Evolutionary conservation across 2,888 invertebrate genomes (phyloP).

Genomic region (Melieria picta): DNA sequence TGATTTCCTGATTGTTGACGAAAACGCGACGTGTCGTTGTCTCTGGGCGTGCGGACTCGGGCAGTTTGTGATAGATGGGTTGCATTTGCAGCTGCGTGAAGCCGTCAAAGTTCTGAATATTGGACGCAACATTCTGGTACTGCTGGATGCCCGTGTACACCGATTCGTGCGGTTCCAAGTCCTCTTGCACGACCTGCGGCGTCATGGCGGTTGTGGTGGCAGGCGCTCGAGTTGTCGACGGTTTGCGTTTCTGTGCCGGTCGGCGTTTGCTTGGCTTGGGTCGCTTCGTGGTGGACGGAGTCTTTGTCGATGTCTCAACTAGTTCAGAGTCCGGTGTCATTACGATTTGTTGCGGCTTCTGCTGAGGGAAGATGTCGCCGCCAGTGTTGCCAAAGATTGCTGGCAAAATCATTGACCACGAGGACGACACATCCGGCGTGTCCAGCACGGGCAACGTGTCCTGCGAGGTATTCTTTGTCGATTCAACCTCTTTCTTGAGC

Average conservation of each 20-base stretch:
- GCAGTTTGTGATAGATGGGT: conserved; percentile 56
- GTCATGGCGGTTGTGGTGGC: conserved; percentile 45
- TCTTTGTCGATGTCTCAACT: conserved; percentile 56
- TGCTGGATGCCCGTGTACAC: conserved; percentile 61
- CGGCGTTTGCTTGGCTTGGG: conserved; percentile 59
- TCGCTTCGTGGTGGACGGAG: conserved; percentile 49
- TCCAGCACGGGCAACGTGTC: conserved; percentile 68
- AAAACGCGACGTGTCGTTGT: conserved; percentile 57
- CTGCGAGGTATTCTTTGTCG: conserved; percentile 68
- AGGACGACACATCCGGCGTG: conserved; percentile 78
- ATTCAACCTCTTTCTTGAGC: conserved; percentile 77
- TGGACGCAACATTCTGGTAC: conserved; percentile 56
- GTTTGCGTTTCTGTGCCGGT: conserved; percentile 55
- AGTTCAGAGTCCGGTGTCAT: conserved; percentile 67
- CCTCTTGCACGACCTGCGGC: conserved; percentile 56
- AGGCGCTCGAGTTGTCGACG: conserved; percentile 45
- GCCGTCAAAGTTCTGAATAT: conserved; percentile 54
- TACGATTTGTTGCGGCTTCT: conserved; percentile 63
- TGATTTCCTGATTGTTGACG: conserved; percentile 59
- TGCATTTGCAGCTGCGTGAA: conserved; percentile 54
- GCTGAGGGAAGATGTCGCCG: conserved; percentile 71
- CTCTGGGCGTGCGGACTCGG: conserved; percentile 46
- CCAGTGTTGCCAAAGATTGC: conserved; percentile 81
- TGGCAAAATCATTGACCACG: conserved; percentile 85
- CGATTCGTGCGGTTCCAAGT: conserved; percentile 57